Evolutionary conservation across 2,888 invertebrate genomes (phyloP), one percentile per base, ranked within the genome.

Genomic region (Strigamia maritima): DNA sequence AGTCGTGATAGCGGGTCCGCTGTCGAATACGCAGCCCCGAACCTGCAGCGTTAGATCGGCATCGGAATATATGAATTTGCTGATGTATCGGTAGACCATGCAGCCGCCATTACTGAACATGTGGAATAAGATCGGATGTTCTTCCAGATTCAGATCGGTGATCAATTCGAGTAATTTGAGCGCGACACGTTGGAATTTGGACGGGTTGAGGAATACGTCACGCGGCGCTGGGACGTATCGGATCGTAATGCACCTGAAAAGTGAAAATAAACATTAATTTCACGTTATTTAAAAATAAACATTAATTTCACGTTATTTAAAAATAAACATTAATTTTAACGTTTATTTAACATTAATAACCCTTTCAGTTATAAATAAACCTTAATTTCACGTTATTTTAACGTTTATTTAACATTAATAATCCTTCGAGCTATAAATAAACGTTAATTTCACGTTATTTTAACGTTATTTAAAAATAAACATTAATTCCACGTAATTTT

Each of bases 91-190:
- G 84, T 92, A 92, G 12, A 92, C 87, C 83, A 90, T 90, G 4
- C 91, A 90, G 22, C 92, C 93, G n/a, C 92, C 91, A 84, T 93
- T 93, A 81, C 92, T 92, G 84, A 93, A 92, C 79, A 91, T 89
- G 83, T 93, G 93, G 84, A 93, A 90, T 81, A 93, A 89, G 79
- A 92, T 88, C 7, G 92, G 92, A 85, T 92, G 91, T 44, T 89
- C 89, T 84, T 91, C 90, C 80, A 92, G 89, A 83, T 90, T 90
- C 86, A 91, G 89, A 81, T 92, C 92, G 74, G 87, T 85, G 78
- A 92, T 87, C 26, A 92, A 86, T 83, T 91, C 90, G 3, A 92
- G 87, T 70, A 92, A 87, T 83, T 90, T 90, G 82, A 89, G 89
- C 2, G 91, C 91, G 80, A 91, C 89, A 6, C 87, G 86, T 76